These are phyloP conservation scores for Daboia siamensis DNA, from an alignment of 2,113 vertebrate species.

Conservation along the genomic window DNA sequence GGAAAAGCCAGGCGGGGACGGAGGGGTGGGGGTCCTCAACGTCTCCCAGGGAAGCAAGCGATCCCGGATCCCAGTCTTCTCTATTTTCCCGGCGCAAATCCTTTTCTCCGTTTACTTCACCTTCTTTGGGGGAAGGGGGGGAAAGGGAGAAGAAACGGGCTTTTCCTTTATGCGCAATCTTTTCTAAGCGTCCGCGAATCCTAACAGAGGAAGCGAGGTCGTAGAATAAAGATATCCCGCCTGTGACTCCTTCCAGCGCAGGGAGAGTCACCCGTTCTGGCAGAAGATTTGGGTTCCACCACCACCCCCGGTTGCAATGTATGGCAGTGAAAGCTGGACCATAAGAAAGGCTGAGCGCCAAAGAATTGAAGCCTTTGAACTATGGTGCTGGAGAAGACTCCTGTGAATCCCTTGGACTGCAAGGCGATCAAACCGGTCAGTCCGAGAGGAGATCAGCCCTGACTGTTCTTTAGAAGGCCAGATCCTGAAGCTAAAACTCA, in stretches of 20 bases:
- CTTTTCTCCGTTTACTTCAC: background rate
- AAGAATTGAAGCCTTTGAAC: too few species aligned
- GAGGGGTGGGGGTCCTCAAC: background rate
- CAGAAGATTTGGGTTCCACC: background rate
- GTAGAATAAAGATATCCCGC: background rate
- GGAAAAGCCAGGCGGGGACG: background rate
- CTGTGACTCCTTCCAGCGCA: background rate
- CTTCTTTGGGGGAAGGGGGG: background rate
- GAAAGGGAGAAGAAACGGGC: background rate
- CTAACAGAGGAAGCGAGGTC: background rate
- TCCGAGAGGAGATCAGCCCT: too few species aligned
- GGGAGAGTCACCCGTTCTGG: background rate
- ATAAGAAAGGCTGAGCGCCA: too few species aligned
- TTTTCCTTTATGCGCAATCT: background rate
- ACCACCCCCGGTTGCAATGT: too few species aligned
- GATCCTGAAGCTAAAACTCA: too few species aligned
- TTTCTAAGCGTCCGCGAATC: background rate
- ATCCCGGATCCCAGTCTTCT: background rate
- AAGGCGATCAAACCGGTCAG: too few species aligned
- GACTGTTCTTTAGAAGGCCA: too few species aligned
- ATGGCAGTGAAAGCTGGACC: too few species aligned
- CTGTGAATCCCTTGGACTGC: too few species aligned
- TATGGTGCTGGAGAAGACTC: too few species aligned
- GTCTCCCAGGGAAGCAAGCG: background rate
- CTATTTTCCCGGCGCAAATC: background rate